Evolutionary conservation across 2,888 invertebrate species (phyloP).

Genomic region (Nematopogon swammerdamellus): DNA sequence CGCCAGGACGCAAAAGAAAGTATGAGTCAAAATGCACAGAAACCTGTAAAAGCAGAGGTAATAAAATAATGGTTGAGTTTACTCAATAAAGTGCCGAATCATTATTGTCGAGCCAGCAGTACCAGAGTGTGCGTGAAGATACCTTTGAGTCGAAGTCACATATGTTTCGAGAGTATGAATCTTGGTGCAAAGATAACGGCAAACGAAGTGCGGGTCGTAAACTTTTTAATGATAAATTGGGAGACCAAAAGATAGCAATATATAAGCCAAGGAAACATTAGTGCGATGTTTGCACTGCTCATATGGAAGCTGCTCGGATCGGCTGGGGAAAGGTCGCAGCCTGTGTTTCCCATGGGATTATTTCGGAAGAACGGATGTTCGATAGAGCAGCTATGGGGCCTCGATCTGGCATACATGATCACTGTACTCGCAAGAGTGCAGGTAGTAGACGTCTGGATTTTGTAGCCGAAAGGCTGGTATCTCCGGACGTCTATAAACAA

Average conservation of each 20-base stretch:
- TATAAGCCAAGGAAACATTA: constrained; percentile 7
- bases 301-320: too few species aligned
- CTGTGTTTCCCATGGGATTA: too few species aligned
- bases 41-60: too few species aligned
- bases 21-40: too few species aligned
- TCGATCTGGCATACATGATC: too few species aligned
- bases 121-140: neutral
- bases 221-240: neutral
- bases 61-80: constrained; percentile 4
- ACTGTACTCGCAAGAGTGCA: too few species aligned
- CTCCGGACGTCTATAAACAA: too few species aligned
- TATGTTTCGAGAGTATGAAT: neutral
- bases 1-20: neutral
- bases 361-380: too few species aligned
- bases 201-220: neutral
- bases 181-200: neutral
- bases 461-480: too few species aligned
- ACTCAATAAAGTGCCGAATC: constrained; percentile 3
- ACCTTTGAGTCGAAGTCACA: neutral
- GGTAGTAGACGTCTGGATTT: too few species aligned
- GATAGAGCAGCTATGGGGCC: too few species aligned
- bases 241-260: constrained; percentile 3
- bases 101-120: constrained; percentile 1
- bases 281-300: constrained; percentile 6
- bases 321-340: too few species aligned